These are phyloP conservation scores for Sarcoramphus papa DNA, from an alignment of 2,797 vertebrate genomes.

Conservation along the genomic window DNA sequence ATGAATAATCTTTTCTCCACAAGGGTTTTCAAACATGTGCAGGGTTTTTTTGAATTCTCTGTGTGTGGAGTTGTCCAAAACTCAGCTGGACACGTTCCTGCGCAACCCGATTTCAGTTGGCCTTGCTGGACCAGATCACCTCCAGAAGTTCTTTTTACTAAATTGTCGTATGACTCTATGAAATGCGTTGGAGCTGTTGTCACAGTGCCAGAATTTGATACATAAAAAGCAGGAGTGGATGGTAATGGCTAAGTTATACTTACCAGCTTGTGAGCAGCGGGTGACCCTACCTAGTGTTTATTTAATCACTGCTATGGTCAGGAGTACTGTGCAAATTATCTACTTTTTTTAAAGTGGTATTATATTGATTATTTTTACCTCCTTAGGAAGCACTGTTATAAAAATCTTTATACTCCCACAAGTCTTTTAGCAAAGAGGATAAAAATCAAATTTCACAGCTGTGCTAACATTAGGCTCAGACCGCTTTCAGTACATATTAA, in stretches of 20 bases:
- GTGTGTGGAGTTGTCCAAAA: neutral
- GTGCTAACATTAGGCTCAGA: constrained; percentile 8
- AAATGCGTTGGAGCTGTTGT: neutral
- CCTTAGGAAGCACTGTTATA: neutral
- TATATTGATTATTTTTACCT: constrained; percentile 14
- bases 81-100: neutral
- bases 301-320: neutral
- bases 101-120: neutral
- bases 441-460: constrained; percentile 43
- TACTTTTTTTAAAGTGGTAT: neutral
- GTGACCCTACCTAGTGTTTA: neutral
- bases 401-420: neutral
- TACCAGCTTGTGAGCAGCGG: neutral
- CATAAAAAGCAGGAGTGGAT: neutral
- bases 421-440: neutral
- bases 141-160: neutral
- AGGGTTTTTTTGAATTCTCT: neutral
- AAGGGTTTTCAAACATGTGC: neutral
- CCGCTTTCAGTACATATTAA: neutral
- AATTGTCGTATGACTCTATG: neutral
- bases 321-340: neutral
- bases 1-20: neutral
- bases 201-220: neutral
- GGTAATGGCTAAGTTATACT: neutral
- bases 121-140: neutral